These are phyloP conservation scores for Buceros bicornis DNA, from an alignment of 2,797 vertebrate species.

Conservation along the genomic window DNA sequence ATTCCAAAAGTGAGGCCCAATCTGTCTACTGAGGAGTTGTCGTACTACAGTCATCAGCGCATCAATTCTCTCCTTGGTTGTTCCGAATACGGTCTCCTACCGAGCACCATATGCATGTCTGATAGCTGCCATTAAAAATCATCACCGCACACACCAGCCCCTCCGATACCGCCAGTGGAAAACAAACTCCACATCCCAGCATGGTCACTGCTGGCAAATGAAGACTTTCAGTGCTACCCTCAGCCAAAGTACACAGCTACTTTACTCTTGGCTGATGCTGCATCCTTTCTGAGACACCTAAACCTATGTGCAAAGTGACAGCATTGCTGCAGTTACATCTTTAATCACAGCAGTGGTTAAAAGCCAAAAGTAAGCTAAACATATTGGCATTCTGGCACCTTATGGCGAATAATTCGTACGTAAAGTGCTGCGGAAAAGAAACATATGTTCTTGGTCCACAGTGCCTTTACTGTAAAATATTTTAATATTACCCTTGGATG, in stretches of 20 bases:
- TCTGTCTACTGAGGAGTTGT: conserved; percentile 33
- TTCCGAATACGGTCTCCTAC: not conserved
- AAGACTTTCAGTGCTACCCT: conserved; percentile 32
- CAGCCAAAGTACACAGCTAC: conserved; percentile 63
- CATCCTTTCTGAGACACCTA: conserved; percentile 56
- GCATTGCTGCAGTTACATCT: conserved; percentile 65
- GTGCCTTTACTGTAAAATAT: conserved; percentile 67
- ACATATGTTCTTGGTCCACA: conserved; percentile 75
- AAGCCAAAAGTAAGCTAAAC: conserved; percentile 77
- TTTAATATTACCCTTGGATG: conserved; percentile 51
- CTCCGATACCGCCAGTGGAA: conserved; percentile 52
- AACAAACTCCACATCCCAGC: conserved; percentile 63
- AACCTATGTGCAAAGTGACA: conserved; percentile 57
- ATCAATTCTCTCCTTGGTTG: conserved; percentile 59
- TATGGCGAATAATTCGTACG: conserved; percentile 73
- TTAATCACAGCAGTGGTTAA: conserved; percentile 76
- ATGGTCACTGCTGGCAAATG: conserved; percentile 59
- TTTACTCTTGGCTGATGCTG: conserved; percentile 45
- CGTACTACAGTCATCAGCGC: not conserved
- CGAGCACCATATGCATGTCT: conserved; percentile 65
- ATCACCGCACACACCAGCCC: conserved; percentile 53
- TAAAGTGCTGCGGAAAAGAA: conserved; percentile 75
- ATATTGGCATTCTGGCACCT: conserved; percentile 77
- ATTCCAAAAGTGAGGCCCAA: conserved; percentile 11
- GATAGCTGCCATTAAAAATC: conserved; percentile 73